These are phyloP conservation scores for Coenobita brevimanus DNA, from an alignment of 1,140 invertebrate species.

Conservation along the genomic window DNA sequence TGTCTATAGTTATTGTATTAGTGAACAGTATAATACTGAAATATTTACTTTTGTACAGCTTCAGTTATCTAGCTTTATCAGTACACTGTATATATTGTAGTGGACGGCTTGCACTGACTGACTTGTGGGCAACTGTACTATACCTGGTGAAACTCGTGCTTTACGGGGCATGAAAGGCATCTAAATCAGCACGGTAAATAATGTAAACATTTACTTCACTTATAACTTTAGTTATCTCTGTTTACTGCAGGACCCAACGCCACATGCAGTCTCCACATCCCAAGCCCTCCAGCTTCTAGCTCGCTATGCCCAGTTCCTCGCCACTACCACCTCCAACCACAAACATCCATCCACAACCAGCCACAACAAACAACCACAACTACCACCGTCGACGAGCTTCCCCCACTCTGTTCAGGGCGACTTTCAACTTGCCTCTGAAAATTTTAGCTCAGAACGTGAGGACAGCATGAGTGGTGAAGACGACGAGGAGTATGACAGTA, in stretches of 20 bases:
- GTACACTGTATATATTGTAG: too few relatives aligned
- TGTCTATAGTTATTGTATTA: too few relatives aligned
- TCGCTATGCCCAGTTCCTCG: constrained; percentile 39
- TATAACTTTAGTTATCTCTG: neutral
- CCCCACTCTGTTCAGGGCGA: constrained; percentile 36
- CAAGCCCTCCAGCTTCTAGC: constrained; percentile 29
- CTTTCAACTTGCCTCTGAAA: constrained; percentile 38
- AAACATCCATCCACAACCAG: neutral
- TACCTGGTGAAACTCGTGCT: too few relatives aligned
- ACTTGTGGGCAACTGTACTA: too few relatives aligned
- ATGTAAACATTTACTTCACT: neutral
- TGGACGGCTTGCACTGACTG: too few relatives aligned
- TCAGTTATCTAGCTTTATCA: too few relatives aligned
- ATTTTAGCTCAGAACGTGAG: too few relatives aligned
- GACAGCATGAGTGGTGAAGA: constrained; percentile 4
- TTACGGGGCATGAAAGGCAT: too few relatives aligned
- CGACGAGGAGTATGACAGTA: neutral
- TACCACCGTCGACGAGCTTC: neutral
- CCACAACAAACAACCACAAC: too few relatives aligned
- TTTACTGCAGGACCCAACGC: neutral
- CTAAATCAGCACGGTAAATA: too few relatives aligned
- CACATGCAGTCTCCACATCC: neutral
- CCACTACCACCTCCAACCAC: neutral
- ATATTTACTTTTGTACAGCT: too few relatives aligned
- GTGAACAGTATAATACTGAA: too few relatives aligned